Conservation (phyloP, 2,113 vertebrate species). For the Pygoscelis adeliae region DNA sequence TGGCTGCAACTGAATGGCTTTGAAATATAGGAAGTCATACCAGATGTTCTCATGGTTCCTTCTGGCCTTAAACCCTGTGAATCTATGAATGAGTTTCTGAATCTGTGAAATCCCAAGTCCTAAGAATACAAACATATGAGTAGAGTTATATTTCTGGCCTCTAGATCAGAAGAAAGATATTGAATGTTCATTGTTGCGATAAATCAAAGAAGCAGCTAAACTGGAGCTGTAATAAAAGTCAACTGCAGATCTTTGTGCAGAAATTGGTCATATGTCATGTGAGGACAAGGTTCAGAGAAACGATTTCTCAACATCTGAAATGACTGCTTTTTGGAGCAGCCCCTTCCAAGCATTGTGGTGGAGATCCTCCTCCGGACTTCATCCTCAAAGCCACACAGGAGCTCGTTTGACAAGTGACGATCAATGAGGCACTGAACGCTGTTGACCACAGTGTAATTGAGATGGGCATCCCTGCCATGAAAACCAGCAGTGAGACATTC, state of each 20-base stretch:
- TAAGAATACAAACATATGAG: slow-evolving; percentile 63
- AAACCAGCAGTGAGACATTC: slow-evolving; percentile 4
- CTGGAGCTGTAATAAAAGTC: slow-evolving; percentile 56
- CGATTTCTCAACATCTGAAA: slow-evolving; percentile 53
- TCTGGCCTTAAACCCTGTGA: slow-evolving; percentile 43
- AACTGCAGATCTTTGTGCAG: slow-evolving; percentile 53
- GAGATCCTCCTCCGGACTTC: not conserved
- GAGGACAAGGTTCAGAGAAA: slow-evolving; percentile 47
- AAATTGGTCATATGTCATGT: slow-evolving; percentile 50
- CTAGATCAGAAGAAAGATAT: slow-evolving; percentile 52
- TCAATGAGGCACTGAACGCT: not conserved
- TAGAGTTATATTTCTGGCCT: slow-evolving; percentile 62
- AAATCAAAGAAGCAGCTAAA: slow-evolving; percentile 61
- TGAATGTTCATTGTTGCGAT: slow-evolving; percentile 59
- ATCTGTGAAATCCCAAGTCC: slow-evolving; percentile 38
- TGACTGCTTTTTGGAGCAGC: slow-evolving; percentile 8
- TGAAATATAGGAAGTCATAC: slow-evolving; percentile 55
- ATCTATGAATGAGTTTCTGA: slow-evolving; percentile 63
- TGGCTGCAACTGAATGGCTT: slow-evolving; percentile 41
- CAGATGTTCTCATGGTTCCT: slow-evolving; percentile 55
- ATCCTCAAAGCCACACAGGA: slow-evolving; percentile 42
- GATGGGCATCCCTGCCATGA: slow-evolving; percentile 11
- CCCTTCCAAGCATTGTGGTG: slow-evolving; percentile 24
- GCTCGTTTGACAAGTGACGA: not conserved
- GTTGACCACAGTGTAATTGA: slow-evolving; percentile 37